Evolutionary conservation across 2,888 invertebrate genomes (phyloP).

Genomic region (Agrilus mali): DNA sequence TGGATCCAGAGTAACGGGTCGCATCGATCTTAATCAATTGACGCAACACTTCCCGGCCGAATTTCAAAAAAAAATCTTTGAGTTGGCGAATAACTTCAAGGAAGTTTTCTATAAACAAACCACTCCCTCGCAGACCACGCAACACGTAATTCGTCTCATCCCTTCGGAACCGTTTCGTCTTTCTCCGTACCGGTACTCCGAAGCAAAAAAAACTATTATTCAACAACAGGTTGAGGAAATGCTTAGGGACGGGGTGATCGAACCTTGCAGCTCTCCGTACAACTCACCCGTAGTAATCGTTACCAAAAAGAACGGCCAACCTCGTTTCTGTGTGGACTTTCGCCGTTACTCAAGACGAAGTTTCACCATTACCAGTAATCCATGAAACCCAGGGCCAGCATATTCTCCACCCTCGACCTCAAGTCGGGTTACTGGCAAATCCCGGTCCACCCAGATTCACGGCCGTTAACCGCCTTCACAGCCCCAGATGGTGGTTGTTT

Average conservation of each 20-base stretch:
- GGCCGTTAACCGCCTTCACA: slow-evolving; percentile 1
- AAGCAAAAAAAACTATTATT: slow-evolving; percentile 9
- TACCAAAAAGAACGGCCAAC: slow-evolving; percentile 13
- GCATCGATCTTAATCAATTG: neutral
- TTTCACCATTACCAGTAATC: slow-evolving; percentile 14
- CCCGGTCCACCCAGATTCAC: slow-evolving; percentile 13
- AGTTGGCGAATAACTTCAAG: neutral
- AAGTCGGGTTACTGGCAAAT: slow-evolving; percentile 24
- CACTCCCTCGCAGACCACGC: neutral
- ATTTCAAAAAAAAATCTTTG: neutral
- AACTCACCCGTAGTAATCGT: slow-evolving; percentile 11
- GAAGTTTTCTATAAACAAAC: neutral
- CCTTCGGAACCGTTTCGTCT: slow-evolving; percentile 8
- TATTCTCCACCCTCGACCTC: slow-evolving; percentile 21
- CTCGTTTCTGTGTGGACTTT: slow-evolving; percentile 8
- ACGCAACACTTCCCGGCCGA: neutral
- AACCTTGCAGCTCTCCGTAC: slow-evolving; percentile 11
- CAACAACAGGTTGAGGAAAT: slow-evolving; percentile 12
- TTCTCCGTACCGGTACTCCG: slow-evolving; percentile 14
- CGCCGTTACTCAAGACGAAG: slow-evolving; percentile 9
- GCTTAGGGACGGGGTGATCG: slow-evolving; percentile 14
- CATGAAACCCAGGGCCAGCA: slow-evolving; percentile 13
- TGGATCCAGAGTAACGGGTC: neutral
- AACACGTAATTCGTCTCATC: neutral
- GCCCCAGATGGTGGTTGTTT: slow-evolving; percentile 18